Base-by-base conservation (phyloP, 1,140 invertebrate genomes). In the Drosophila bocqueti region DNA sequence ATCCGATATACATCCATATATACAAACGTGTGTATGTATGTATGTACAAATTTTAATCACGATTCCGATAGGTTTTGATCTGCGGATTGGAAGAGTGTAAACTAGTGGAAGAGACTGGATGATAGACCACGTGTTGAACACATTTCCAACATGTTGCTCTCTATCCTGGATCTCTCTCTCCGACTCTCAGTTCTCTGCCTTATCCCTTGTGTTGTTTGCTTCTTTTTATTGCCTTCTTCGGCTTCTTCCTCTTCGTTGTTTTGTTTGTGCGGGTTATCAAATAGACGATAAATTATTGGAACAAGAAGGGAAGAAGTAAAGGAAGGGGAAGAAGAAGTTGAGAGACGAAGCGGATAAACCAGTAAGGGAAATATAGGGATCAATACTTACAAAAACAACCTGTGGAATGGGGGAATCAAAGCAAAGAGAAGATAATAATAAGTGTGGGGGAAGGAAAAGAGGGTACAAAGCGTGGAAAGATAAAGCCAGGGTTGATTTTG, bases 51-150 rank as follows among this genome's bases (percentile, higher is more conserved):
- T 71, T 71, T 57, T 71, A 57, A 71, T 71, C 64, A 71, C 49
- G 67, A 69, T 71, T 57, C 55, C 63, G 31, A 71, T 71, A 31
- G 31, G 65, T 47, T 62, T 62, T 62, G 60, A 62, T 62, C 60
- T 64, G 61, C 61, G 49, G 49, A 64, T 55, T 34, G 49, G 49
- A 26, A 55, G 29, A 21, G 50, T 54, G 50, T 54, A 54, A 54
- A 34, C 3, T 18, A 21, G 29, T 54, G 50, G 31, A 54, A 16
- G 50, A 36, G 50, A 54, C 50, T 54, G 54, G 54, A 57, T 38
- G 52, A 55, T 55, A 38, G 52, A 83, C 84, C 84, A 87, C 84
- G 84, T 87, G 84, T 89, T 87, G 66, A 87, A 83, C 84, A 87
- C 73, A 89, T 87, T 87, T 78, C 62, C 66, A 89, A 89, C 84